Evolutionary conservation across 2,888 invertebrate genomes (phyloP), one percentile per base, ranked within the genome.

Genomic region (Trissolcus brochymenae): DNA sequence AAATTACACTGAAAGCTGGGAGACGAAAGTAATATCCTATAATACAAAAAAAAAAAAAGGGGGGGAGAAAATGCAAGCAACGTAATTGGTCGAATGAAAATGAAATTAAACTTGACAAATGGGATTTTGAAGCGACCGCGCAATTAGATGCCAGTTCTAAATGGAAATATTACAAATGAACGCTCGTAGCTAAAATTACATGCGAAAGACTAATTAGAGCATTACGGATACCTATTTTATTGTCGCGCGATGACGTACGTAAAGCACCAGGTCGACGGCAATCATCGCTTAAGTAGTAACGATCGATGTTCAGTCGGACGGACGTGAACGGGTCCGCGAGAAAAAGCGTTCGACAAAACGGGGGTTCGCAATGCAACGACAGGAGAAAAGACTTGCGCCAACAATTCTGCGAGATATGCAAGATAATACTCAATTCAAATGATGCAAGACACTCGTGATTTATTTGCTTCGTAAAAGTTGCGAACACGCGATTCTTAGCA

Each of bases 301-400:
- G 68, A 76, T 65, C 71, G 68, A 65, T 79, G 79, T 77, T 80
- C 66, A 81, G 81, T 82, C 82, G 74, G 80, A 76, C 81, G 66
- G 68, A 81, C 85, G 83, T 85, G 87, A 87, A 86, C 86, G 84
- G 83, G 80, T 68, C 71, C 79, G 70, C 76, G 62, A 81, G 68
- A 72, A 73, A 70, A 75, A 77, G 70, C 73, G 75, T 79, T 76
- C 78, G 81, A 82, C 79, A 80, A 46, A 75, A 56, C 66, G 62
- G 55, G 65, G 55, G 65, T 78, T 76, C 79, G 66, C n/a, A 46
- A 16, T 51, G 11, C 60, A 50, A 13, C 62, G 62, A 67, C 40
- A 59, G 67, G 54, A 66, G 68, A 77, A 73, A 60, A 72, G 67
- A 64, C 59, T 56, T 72, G 79, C 54, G 65, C 25, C 50, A 60